Evolutionary conservation across 2,797 vertebrate genomes (phyloP), one percentile per base, ranked within the genome.

Genomic region (Hoplostethus atlanticus): DNA sequence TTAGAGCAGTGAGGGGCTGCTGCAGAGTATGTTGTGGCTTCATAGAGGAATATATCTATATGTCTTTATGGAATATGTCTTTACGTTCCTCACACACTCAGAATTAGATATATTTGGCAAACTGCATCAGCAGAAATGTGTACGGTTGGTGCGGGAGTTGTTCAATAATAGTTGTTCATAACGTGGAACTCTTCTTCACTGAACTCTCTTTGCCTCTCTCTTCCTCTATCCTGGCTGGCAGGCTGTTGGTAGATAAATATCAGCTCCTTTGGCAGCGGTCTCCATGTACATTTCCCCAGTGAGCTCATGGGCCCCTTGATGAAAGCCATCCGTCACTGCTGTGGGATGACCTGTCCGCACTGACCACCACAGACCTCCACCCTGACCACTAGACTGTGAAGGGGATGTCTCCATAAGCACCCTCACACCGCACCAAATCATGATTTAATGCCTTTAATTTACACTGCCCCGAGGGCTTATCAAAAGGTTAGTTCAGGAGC

Each of bases 381-480:
- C 95, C 94, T 94, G 90, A 91, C 86, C 92, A 89, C 84, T 92
- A 93, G 95, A 94, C 96, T 96, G 96, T 97, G 97, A 98, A 97
- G 97, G 96, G 96, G 97, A 97, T 92, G 94, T 96, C 96, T 96
- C 95, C 94, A 94, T 96, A 94, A 96, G 94, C 95, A 91, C 91
- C 89, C 92, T 87, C 81, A 77, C 86, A 94, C 94, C 90, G 73
- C 77, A 93, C 94, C 84, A 91, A 92, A 96, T 96, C 96, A 94
- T 97, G 97, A 97, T 99, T 97, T 97, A 98, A 97, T 96, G 95
- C 95, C 95, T 97, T 96, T 97, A 96, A 98, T 97, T 96, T 95
- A 94, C 94, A 87, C 94, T 92, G 94, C 96, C 95, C 95, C 95
- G 7, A 91, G 90, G 90, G 88, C 86, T 90, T 89, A 91, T 94